Evolutionary conservation across 92 coral and sea anemone species (phyloP).

Genomic region (Siderastrea radians): DNA sequence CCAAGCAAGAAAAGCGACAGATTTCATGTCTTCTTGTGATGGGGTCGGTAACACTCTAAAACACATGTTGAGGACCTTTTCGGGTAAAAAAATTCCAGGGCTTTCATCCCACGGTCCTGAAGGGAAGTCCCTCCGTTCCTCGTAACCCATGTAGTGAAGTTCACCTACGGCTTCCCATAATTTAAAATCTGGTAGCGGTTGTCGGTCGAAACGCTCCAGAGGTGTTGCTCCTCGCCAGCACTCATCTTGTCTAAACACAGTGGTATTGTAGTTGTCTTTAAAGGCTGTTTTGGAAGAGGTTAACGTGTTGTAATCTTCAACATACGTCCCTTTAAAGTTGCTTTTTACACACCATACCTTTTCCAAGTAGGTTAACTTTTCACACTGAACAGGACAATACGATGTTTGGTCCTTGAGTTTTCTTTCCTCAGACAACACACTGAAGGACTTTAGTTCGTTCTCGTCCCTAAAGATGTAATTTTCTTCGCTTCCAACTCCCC

Average conservation of each 20-base stretch:
- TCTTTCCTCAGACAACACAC: slow-evolving; percentile 25
- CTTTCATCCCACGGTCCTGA: slow-evolving; percentile 47
- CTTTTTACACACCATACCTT: slow-evolving; percentile 30
- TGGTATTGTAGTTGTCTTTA: slow-evolving; percentile 30
- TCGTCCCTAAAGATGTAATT: slow-evolving; percentile 28
- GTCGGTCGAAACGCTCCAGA: slow-evolving; percentile 27
- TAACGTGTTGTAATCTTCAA: slow-evolving; percentile 30
- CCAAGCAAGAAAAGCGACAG: slow-evolving; percentile 42
- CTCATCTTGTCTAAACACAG: slow-evolving; percentile 12
- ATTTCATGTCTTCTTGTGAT: slow-evolving; percentile 27
- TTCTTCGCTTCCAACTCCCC: slow-evolving; percentile 27
- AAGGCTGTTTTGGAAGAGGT: slow-evolving; percentile 24
- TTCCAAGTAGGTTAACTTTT: slow-evolving; percentile 15
- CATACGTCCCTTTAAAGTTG: slow-evolving; percentile 30
- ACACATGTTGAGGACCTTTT: slow-evolving; percentile 54
- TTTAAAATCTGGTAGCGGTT: slow-evolving; percentile 63
- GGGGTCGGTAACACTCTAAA: slow-evolving; percentile 53
- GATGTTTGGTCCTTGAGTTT: slow-evolving; percentile 20
- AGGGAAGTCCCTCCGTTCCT: slow-evolving; percentile 25
- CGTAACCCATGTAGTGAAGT: slow-evolving; percentile 47
- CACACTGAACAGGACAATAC: not conserved
- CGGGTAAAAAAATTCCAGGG: slow-evolving; percentile 55
- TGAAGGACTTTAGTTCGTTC: slow-evolving; percentile 1
- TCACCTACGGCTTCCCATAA: slow-evolving; percentile 37
- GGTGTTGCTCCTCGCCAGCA: slow-evolving; percentile 7